A percentile compares a stretch with the other conserved stretches of the same genome.
Evolutionary conservation across 2,797 vertebrate genomes (phyloP).

Genomic region (Melanotaenia parkinsoni): DNA sequence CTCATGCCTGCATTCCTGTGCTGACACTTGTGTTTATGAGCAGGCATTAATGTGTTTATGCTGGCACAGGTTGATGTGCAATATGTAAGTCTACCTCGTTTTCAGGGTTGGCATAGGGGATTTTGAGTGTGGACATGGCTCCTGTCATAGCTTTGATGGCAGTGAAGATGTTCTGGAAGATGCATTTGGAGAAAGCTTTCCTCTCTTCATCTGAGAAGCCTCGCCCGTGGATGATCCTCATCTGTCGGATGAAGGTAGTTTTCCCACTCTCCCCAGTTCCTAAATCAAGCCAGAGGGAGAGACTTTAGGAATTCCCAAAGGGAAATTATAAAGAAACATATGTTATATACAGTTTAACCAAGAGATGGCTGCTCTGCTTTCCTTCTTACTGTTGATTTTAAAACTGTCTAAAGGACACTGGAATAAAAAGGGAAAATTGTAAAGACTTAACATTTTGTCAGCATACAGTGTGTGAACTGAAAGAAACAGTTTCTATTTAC

Average conservation of each 20-base stretch:
- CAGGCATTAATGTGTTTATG: neutral
- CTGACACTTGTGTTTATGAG: neutral
- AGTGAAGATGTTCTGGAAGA: conserved; percentile 86
- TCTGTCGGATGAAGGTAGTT: conserved; percentile 87
- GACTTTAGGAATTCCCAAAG: neutral
- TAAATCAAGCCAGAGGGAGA: conserved; percentile 32
- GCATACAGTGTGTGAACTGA: too few relatives aligned
- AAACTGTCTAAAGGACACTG: neutral
- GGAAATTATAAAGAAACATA: neutral
- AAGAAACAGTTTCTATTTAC: too few relatives aligned
- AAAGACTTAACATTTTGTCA: too few relatives aligned
- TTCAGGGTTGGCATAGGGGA: conserved; percentile 80
- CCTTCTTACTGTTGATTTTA: too few relatives aligned
- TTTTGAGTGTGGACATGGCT: conserved; percentile 80
- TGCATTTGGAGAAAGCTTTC: conserved; percentile 78
- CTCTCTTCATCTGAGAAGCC: conserved; percentile 85
- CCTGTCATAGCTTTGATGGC: conserved; percentile 79
- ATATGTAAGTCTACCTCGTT: conserved; percentile 74
- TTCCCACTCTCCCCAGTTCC: conserved; percentile 87
- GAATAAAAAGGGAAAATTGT: neutral
- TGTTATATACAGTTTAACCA: too few relatives aligned
- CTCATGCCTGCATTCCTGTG: neutral
- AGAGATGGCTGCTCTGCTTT: too few relatives aligned
- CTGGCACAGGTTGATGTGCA: neutral
- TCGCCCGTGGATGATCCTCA: conserved; percentile 86